These are phyloP conservation scores for Pachliopta kotzebuea DNA, from an alignment of 2,888 invertebrate genomes.

Conservation along the genomic window DNA sequence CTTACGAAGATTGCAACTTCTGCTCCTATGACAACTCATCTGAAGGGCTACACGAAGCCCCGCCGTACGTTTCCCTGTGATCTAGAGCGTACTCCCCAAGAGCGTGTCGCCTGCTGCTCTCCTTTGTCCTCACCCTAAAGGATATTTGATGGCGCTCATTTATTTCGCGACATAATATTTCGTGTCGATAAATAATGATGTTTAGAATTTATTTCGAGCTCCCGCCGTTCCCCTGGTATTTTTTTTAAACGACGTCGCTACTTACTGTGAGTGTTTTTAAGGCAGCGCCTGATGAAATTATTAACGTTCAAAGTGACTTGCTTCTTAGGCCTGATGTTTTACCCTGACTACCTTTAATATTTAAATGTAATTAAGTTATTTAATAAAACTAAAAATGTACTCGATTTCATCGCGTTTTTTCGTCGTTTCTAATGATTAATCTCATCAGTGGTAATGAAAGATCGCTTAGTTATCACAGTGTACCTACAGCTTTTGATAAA, in stretches of 20 bases:
- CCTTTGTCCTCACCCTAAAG: conserved; percentile 40
- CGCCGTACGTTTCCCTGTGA: conserved; percentile 30
- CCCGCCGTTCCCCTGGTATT: conserved; percentile 7
- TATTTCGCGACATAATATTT: conserved; percentile 60
- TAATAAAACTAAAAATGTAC: no score
- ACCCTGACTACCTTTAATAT: background rate
- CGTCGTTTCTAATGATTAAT: no score
- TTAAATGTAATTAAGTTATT: background rate
- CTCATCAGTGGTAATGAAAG: no score
- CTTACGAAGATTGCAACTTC: conserved; percentile 12
- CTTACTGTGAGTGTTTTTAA: conserved; percentile 18
- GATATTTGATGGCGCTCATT: conserved; percentile 62
- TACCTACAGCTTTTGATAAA: no score
- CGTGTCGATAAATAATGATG: conserved; percentile 65
- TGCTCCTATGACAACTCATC: conserved; percentile 26
- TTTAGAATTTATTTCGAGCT: conserved; percentile 55
- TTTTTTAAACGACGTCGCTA: conserved; percentile 18
- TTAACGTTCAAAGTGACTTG: conserved; percentile 28
- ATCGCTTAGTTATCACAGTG: no score
- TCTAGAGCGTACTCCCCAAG: conserved; percentile 30
- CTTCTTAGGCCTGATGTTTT: background rate
- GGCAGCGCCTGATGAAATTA: conserved; percentile 10
- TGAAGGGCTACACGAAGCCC: conserved; percentile 26
- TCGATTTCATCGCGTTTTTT: no score
- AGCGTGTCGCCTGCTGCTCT: conserved; percentile 30